phyloP scores from a whole-genome alignment of 2,888 invertebrate genomes.

The Mesorhabditis sp. region DNA sequence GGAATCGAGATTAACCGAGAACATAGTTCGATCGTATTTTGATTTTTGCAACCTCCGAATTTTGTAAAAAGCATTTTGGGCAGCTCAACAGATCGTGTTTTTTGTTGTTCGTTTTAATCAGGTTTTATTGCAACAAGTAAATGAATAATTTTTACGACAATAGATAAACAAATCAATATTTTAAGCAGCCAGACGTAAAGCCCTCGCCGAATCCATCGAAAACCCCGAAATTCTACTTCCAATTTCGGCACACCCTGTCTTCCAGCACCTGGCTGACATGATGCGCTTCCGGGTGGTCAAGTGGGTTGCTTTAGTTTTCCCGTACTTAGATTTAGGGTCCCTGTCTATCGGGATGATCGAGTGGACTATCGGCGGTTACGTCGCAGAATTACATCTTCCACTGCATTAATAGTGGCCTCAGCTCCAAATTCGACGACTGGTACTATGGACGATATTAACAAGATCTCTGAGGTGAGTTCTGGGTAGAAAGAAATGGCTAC shows the following conservation, averaged over 20 bases:
- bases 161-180: not conserved
- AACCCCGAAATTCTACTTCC: not conserved
- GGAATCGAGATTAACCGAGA: not conserved
- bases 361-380: not conserved
- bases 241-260: not conserved
- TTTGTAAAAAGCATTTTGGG: not conserved
- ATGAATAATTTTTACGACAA: too few species aligned
- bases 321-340: not conserved
- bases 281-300: not conserved
- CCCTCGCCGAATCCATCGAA: not conserved
- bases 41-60: not conserved
- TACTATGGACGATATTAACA: constrained; percentile 83
- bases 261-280: not conserved
- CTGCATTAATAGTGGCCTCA: constrained; percentile 76
- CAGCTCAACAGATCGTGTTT: too few species aligned
- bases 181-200: not conserved
- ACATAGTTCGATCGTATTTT: not conserved
- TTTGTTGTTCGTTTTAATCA: too few species aligned
- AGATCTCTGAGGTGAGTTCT: constrained; percentile 70
- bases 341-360: not conserved
- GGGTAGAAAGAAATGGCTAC: not conserved
- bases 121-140: too few species aligned
- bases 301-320: not conserved
- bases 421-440: constrained; percentile 94
- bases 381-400: not conserved